Conservation (phyloP, 2,888 invertebrate genomes). For the Leptodirus hochenwartii region DNA sequence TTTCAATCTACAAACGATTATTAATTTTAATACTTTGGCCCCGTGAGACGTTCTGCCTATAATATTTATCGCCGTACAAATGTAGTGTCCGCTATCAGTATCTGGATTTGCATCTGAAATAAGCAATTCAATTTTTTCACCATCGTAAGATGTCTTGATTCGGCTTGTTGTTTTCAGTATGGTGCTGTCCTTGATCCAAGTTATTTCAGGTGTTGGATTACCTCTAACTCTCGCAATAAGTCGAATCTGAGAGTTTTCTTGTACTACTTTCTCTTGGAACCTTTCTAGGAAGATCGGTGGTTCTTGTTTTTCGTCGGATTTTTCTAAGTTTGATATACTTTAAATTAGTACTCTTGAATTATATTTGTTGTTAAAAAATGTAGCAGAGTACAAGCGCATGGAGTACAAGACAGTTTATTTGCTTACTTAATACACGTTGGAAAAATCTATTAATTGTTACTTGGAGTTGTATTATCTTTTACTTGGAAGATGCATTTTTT, state of each 20-base stretch:
- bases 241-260: conserved; percentile 57
- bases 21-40: too few relatives aligned
- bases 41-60: conserved; percentile 81
- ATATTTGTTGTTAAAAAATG: background rate
- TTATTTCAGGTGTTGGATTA: conserved; percentile 74
- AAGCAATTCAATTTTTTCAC: conserved; percentile 64
- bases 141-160: conserved; percentile 61
- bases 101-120: conserved; percentile 69
- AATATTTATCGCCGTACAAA: conserved; percentile 76
- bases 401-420: too few relatives aligned
- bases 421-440: too few relatives aligned
- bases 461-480: too few relatives aligned
- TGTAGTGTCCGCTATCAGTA: conserved; percentile 80
- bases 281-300: conserved; percentile 76
- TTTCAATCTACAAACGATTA: too few relatives aligned
- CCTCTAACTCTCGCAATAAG: conserved; percentile 74
- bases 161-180: conserved; percentile 59
- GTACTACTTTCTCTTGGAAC: conserved; percentile 70
- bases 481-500: too few relatives aligned
- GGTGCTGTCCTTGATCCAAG: conserved; percentile 78
- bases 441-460: too few relatives aligned
- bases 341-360: background rate
- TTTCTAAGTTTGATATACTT: conserved; percentile 35
- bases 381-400: background rate
- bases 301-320: conserved; percentile 55